Evolutionary conservation across 2,888 invertebrate species (phyloP).

Genomic region (Ophraella communa): DNA sequence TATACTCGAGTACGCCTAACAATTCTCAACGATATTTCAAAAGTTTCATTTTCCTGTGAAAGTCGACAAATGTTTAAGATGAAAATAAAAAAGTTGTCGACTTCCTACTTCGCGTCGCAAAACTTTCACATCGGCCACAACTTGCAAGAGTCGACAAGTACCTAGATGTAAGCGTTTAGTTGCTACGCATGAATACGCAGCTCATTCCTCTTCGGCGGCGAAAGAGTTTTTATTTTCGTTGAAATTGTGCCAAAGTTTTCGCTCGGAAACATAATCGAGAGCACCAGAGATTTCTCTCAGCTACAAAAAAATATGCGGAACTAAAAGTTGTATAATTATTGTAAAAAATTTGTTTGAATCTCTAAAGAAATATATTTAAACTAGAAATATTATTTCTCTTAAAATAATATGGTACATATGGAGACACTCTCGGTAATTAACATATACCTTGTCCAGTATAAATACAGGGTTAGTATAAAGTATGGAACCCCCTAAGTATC

Average conservation of each 20-base stretch:
- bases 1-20: conserved; percentile 5
- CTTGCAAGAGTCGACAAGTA: conserved; percentile 25
- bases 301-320: background rate
- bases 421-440: no score
- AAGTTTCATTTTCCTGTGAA: conserved; percentile 26
- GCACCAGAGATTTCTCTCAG: background rate
- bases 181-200: conserved; percentile 34
- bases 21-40: conserved; percentile 21
- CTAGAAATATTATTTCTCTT: no score
- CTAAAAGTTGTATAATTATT: background rate
- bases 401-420: no score
- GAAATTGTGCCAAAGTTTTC: conserved; percentile 32
- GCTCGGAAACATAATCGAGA: conserved; percentile 1
- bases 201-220: conserved; percentile 13
- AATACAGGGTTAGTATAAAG: no score
- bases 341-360: no score
- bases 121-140: conserved; percentile 18
- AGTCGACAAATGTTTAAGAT: conserved; percentile 27
- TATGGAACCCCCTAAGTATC: no score
- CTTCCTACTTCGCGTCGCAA: conserved; percentile 17
- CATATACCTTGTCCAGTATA: no score
- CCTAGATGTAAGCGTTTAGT: conserved; percentile 34
- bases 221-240: conserved; percentile 29
- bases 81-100: conserved; percentile 24
- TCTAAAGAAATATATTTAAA: no score